Percentiles rank a stretch among this genome's conserved stretches.
phyloP scores from a whole-genome alignment of 2,113 vertebrate species.

The Hippoglossus stenolepis region DNA sequence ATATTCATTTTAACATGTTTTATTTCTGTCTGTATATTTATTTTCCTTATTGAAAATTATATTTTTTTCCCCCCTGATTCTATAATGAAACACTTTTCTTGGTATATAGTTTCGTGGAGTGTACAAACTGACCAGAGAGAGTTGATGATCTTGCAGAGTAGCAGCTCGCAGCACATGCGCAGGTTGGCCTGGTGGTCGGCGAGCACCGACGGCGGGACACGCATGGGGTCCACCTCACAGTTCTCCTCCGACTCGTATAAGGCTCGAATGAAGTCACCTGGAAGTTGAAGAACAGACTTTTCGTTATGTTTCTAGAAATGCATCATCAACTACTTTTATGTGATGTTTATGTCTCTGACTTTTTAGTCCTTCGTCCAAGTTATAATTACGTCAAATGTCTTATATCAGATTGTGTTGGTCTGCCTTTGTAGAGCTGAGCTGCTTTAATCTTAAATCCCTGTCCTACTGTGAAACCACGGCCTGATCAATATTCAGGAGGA shows the following conservation, averaged over 20 bases:
- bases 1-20: neutral
- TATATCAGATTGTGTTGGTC: too few species aligned
- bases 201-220: constrained; percentile 90
- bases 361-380: too few species aligned
- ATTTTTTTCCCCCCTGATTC: neutral
- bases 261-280: constrained; percentile 98
- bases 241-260: constrained; percentile 98
- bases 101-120: neutral
- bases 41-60: neutral
- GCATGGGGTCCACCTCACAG: constrained; percentile 97
- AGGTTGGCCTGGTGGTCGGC: constrained; percentile 97
- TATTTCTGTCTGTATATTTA: neutral
- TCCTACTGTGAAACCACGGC: too few species aligned
- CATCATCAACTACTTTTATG: neutral
- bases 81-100: neutral
- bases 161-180: constrained; percentile 97
- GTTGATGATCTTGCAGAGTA: constrained; percentile 99
- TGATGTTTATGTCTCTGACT: too few species aligned
- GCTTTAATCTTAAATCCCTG: too few species aligned
- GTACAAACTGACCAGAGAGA: constrained; percentile 87
- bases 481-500: too few species aligned
- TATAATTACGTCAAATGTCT: too few species aligned
- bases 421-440: too few species aligned
- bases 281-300: neutral
- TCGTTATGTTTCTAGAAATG: neutral